Evolutionary conservation across 92 coral and sea anemone species (phyloP), one percentile per base, ranked within the genome.

Genomic region (Actinostola sp.): DNA sequence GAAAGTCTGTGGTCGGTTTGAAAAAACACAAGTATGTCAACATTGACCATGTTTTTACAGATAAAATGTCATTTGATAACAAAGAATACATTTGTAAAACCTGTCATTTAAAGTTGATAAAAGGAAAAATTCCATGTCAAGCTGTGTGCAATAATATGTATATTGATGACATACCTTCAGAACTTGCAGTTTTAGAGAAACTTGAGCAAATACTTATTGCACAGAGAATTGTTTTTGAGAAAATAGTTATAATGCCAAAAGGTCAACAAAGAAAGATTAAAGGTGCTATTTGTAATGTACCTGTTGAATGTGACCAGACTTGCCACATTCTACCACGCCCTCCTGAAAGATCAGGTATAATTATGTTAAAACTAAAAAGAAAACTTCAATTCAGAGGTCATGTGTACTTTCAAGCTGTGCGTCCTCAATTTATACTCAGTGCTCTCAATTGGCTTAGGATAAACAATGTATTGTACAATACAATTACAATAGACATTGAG

Each of bases 281-380:
- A n/a, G n/a, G n/a, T n/a, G n/a, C n/a, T n/a, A n/a, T n/a, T n/a
- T n/a, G n/a, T 13, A 80, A 80, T 80, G 86, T 80, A 28, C 90
- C 86, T 51, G 81, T 85, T 59, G 59, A 66, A 38, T 78, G 89
- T 80, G 90, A 85, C 17, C 66, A 80, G 25, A 65, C 77, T 14
- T 74, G 86, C 46, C 63, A 26, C 26, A 67, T 75, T 7, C 35
- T 82, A 41, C 87, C 82, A 57, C 75, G 82, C n/a, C 87, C 87
- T 19, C 77, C 87, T 73, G 82, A 87, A 61, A 87, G 89, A 63
- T 88, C 92, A 19, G 89, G 85, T 12, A 87, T 87, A 20, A 76
- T 83, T 25, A 60, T 83, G 78, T 63, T 83, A 49, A 83, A 83
- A 76, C 78, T 83, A n/a, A 83, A 83, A 62, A 61, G 90, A 50